Evolutionary conservation across 2,113 vertebrate species (phyloP).

Genomic region (Thomomys bottae): DNA sequence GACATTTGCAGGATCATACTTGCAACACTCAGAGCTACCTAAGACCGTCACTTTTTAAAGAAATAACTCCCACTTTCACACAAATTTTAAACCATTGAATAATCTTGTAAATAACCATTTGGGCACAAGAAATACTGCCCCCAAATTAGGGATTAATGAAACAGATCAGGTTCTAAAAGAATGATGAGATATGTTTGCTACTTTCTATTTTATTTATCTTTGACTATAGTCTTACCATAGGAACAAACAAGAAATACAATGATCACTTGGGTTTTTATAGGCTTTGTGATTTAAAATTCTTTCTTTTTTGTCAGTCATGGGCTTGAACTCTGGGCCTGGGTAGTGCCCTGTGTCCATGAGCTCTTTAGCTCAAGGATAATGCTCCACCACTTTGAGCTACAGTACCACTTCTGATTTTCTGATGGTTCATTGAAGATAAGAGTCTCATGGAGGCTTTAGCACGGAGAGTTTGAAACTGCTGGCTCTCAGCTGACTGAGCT

Average conservation of each 20-base stretch:
- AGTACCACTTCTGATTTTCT: no score
- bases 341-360: no score
- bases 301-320: no score
- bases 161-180: neutral
- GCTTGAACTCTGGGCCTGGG: no score
- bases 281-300: no score
- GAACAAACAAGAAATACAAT: neutral
- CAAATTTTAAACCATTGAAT: neutral
- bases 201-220: constrained; percentile 1
- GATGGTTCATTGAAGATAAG: no score
- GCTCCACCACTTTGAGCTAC: no score
- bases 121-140: neutral
- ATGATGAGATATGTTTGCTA: neutral
- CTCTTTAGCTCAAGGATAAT: no score
- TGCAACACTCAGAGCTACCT: neutral
- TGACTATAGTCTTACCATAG: neutral
- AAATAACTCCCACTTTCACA: neutral
- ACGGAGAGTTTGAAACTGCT: no score
- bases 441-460: no score
- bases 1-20: neutral
- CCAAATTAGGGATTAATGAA: neutral
- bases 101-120: neutral
- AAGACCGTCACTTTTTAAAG: neutral
- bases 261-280: constrained; percentile 8
- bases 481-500: no score